phyloP scores from a whole-genome alignment of 2,797 vertebrate species.

The Allobates femoralis region DNA sequence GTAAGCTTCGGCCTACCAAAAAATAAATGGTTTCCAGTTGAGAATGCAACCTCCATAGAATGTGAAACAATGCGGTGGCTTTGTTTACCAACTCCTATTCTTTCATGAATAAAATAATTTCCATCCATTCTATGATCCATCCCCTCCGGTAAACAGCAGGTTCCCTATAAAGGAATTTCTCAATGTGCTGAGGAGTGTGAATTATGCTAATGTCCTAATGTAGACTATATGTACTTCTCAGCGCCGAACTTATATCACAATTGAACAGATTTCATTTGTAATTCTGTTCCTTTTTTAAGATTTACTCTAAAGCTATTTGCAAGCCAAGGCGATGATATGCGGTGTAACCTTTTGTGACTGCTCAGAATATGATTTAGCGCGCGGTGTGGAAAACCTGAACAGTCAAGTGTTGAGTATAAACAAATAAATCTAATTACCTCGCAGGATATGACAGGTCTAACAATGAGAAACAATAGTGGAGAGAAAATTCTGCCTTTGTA shows the following conservation, averaged over 20 bases:
- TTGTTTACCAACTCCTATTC: background rate
- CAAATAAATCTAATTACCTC: slow-evolving; percentile 51
- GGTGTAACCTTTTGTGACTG: slow-evolving; percentile 34
- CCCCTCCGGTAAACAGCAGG: slow-evolving; percentile 11
- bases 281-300: slow-evolving; percentile 31
- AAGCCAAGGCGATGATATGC: slow-evolving; percentile 6
- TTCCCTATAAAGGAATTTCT: slow-evolving; percentile 28
- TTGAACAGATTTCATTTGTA: slow-evolving; percentile 31
- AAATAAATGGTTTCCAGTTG: background rate
- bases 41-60: background rate
- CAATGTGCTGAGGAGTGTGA: background rate
- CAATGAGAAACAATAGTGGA: slow-evolving; percentile 34
- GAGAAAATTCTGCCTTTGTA: slow-evolving; percentile 33
- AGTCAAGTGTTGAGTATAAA: slow-evolving; percentile 46
- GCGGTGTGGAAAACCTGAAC: slow-evolving; percentile 21
- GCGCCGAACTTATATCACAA: background rate
- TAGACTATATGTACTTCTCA: background rate
- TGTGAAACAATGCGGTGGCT: background rate
- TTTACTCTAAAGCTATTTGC: slow-evolving; percentile 34
- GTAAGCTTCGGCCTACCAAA: background rate
- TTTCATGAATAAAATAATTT: slow-evolving; percentile 3
- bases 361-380: slow-evolving; percentile 34
- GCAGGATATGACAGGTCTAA: slow-evolving; percentile 35
- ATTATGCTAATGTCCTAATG: slow-evolving; percentile 15
- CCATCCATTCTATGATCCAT: background rate